Conservation (phyloP, 2,113 vertebrate species). For the Antennarius striatus region DNA sequence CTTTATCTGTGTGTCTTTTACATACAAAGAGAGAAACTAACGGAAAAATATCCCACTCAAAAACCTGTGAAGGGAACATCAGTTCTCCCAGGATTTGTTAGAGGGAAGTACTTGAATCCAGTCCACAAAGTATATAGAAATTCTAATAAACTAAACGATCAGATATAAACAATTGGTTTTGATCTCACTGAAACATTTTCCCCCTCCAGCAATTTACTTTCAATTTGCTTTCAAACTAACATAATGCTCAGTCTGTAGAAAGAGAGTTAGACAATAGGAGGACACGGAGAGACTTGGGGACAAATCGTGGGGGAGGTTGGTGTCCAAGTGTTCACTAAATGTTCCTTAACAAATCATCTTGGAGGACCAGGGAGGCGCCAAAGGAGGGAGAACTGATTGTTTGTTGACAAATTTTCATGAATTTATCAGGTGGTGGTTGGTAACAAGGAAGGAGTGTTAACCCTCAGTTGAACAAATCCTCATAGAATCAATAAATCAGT, state of each 20-base stretch:
- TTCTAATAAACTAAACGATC: conserved; percentile 59
- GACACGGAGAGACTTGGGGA: conserved; percentile 12
- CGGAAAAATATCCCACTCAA: conserved; percentile 11
- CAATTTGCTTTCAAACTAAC: conserved; percentile 45
- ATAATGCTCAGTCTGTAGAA: conserved; percentile 57
- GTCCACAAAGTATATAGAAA: conserved; percentile 61
- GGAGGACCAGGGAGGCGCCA: conserved; percentile 31
- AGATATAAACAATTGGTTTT: conserved; percentile 56
- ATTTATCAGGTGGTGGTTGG: conserved; percentile 47
- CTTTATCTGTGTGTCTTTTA: conserved; percentile 10
- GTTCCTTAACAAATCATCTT: conserved; percentile 50
- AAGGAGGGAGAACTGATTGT: conserved; percentile 32
- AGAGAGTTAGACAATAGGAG: conserved; percentile 31
- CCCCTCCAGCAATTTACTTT: conserved; percentile 26
- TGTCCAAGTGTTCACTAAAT: conserved; percentile 43
- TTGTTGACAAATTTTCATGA: conserved; percentile 48
- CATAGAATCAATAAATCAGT: conserved; percentile 58
- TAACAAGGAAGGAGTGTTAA: conserved; percentile 38
- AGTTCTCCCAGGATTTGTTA: conserved; percentile 28
- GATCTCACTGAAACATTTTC: conserved; percentile 26
- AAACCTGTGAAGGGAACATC: conserved; percentile 35
- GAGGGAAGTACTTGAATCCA: conserved; percentile 57
- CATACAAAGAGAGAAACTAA: conserved; percentile 20
- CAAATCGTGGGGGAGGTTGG: conserved; percentile 14
- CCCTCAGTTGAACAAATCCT: conserved; percentile 52